Evolutionary conservation across 2,888 invertebrate species (phyloP).

Genomic region (Cerceris ruficornis): DNA sequence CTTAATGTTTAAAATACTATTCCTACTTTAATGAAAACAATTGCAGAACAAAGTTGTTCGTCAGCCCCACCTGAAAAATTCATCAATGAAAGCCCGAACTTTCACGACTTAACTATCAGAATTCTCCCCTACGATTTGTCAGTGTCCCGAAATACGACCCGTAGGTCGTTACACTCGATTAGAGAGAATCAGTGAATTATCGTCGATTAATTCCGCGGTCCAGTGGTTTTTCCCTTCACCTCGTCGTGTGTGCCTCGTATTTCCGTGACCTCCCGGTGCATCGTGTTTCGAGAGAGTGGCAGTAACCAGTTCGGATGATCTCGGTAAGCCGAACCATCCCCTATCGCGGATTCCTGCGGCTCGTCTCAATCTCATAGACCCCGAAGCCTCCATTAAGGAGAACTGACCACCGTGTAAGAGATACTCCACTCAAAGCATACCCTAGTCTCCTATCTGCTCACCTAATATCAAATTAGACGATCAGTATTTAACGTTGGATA

Average conservation of each 20-base stretch:
- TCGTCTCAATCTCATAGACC: slow-evolving; percentile 40
- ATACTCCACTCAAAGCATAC: not conserved
- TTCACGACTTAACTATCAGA: too few relatives aligned
- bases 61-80: too few relatives aligned
- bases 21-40: too few relatives aligned
- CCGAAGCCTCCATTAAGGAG: slow-evolving; percentile 49
- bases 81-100: too few relatives aligned
- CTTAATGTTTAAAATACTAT: too few relatives aligned
- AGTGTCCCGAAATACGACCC: not conserved
- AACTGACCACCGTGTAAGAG: not conserved
- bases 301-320: slow-evolving; percentile 42
- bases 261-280: slow-evolving; percentile 29
- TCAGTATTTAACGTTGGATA: too few relatives aligned
- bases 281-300: slow-evolving; percentile 54
- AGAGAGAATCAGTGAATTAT: slow-evolving; percentile 16
- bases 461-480: not conserved
- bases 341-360: slow-evolving; percentile 60
- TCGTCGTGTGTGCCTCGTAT: slow-evolving; percentile 3
- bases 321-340: slow-evolving; percentile 52
- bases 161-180: not conserved
- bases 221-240: not conserved
- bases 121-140: not conserved
- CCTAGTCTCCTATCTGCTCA: not conserved
- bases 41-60: too few relatives aligned
- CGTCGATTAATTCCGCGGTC: not conserved